Conservation (phyloP, 2,113 vertebrate genomes). For the Aspidoscelis tigris region DNA sequence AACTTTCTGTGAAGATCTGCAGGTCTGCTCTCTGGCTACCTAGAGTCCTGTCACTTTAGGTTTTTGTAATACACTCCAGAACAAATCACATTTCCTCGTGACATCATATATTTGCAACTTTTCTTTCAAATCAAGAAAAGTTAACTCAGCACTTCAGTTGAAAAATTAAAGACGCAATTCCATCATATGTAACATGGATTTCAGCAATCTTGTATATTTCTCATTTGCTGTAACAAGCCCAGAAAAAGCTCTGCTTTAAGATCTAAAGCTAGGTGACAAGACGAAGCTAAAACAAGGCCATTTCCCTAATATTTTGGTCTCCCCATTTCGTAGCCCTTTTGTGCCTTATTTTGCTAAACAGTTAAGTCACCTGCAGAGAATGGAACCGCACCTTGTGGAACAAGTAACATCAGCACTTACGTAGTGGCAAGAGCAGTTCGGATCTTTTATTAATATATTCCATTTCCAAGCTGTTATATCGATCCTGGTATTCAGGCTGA, state of each 20-base stretch:
- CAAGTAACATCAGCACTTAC: slow-evolving; percentile 77
- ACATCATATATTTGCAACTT: neutral
- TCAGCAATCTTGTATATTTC: neutral
- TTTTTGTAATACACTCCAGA: no score
- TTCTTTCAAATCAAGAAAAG: neutral
- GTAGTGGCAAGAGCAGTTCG: slow-evolving; percentile 84
- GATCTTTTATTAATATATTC: slow-evolving; percentile 91
- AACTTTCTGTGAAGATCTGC: no score
- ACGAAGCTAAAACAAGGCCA: neutral
- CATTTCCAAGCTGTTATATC: slow-evolving; percentile 86
- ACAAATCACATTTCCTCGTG: no score
- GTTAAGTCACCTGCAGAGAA: neutral
- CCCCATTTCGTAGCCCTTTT: neutral
- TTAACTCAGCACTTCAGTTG: neutral
- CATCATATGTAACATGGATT: neutral
- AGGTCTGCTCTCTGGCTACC: no score
- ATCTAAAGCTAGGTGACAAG: neutral
- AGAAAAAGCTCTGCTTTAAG: neutral
- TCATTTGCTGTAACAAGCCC: neutral
- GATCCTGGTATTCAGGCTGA: slow-evolving; percentile 80
- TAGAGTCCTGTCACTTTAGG: no score
- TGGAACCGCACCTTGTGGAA: neutral
- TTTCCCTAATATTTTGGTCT: neutral
- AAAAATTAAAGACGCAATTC: neutral
- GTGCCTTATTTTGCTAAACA: neutral